Evolutionary conservation across 2,888 invertebrate genomes (phyloP), one percentile per base, ranked within the genome.

Genomic region (Acrobasis consociella): DNA sequence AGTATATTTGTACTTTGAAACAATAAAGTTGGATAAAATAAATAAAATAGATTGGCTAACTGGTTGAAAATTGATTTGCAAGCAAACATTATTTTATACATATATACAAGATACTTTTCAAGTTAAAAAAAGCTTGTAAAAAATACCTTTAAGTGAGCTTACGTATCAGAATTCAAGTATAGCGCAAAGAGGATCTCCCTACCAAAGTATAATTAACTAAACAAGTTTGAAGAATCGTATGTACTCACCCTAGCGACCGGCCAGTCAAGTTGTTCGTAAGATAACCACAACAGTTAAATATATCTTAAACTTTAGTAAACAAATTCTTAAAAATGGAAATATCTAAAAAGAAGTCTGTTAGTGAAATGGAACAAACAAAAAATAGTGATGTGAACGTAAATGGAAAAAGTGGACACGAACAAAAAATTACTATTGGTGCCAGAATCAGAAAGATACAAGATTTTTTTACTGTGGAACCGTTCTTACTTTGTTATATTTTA

Each of bases 391-490:
- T 65, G 53, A 67, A 68, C 66, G 56, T 60, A 9, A 68, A 66
- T 39, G 62, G 50, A 60, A 69, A 62, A 55, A 70, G 59, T 64
- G 68, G 63, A 37, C 66, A 60, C 3, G 31, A 66, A 58, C 61
- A 67, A 60, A 46, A 58, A 55, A 2, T 55, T 16, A 55, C 15
- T 52, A 37, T 55, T 22, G 13, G 8, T 31, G 55, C 31, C 5
- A 62, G 11, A 15, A 49, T 62, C 37, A 53, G 13, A 5, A 55
- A 15, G 49, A 16, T 49, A 10, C 31, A 49, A 37, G 49, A 49
- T 11, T 87, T 84, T 67, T 83, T 95, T 16, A 95, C 95, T 0
- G 95, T 95, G 1, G 95, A 95, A 79, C 95, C 95, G 0, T 94
- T 94, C 73, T 77, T 95, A 56, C 82, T 95, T 9, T 94, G 94